These are phyloP conservation scores for Limanda limanda DNA, from an alignment of 2,113 vertebrate species.

Conservation along the genomic window DNA sequence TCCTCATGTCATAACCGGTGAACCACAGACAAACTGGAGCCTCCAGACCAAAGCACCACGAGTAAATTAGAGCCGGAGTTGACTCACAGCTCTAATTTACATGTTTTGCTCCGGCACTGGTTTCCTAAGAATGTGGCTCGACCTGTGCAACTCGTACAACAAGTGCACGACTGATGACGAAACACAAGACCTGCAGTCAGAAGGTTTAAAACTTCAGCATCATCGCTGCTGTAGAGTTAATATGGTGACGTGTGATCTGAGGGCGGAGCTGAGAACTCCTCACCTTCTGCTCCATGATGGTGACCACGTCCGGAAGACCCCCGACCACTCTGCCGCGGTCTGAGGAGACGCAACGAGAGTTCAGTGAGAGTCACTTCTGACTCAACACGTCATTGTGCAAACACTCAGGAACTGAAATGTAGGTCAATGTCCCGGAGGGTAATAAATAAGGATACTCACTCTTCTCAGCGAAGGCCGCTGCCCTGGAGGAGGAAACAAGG, in stretches of 20 bases:
- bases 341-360: constrained; percentile 60
- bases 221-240: no score
- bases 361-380: not conserved
- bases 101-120: not conserved
- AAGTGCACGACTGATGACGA: not conserved
- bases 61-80: not conserved
- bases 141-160: not conserved
- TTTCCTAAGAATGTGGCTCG: constrained; percentile 7
- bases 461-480: constrained; percentile 96
- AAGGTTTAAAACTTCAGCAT: not conserved
- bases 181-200: not conserved
- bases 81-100: not conserved
- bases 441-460: constrained; percentile 86
- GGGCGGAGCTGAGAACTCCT: not conserved
- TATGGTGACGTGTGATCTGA: not conserved
- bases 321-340: constrained; percentile 97
- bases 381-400: no score
- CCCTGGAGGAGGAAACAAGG: constrained; percentile 77
- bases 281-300: constrained; percentile 99
- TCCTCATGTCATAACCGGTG: no score
- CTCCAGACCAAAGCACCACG: not conserved
- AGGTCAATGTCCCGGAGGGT: not conserved
- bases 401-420: not conserved
- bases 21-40: not conserved
- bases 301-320: constrained; percentile 95